Base-by-base conservation (phyloP, 1,140 invertebrate species). In the Macrobrachium nipponense region DNA sequence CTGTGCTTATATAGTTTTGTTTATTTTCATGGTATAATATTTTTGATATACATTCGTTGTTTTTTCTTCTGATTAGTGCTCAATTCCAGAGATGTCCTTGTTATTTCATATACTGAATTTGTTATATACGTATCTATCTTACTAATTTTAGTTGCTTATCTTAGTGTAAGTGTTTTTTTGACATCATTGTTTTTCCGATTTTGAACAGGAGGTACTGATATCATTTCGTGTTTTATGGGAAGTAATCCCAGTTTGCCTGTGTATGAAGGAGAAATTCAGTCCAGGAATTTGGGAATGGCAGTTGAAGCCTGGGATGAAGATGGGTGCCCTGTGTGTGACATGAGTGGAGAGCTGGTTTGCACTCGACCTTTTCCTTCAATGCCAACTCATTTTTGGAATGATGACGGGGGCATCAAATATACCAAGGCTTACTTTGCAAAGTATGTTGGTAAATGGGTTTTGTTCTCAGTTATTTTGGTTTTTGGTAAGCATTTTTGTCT, bases 161-260 rank as follows among this genome's bases (percentile, higher is more conserved):
- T 10, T 51, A 0, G 0, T 51, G 12, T 51, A 5, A 20, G 6
- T 58, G 51, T 18, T 10, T 60, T 73, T 82, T 18, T 17, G 20
- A 73, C 15, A 86, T 75, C 60, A 73, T 62, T 73, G 70, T 4
- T n/a, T 58, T 66, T 76, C 5, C 61, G 60, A 12, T 36, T 23
- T 87, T 86, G 82, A 51, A 12, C 89, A 92, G 93, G 94, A 86
- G 94, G 93, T 12, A 94, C 93, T 20, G 94, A 94, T 90, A 94
- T 93, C 68, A 92, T 93, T 83, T 93, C 92, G 10, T 93, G 93
- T 90, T 94, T 94, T 90, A 92, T 93, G 90, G 93, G 93, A 58
- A 91, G 92, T 77, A 93, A 93, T 84, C 90, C 91, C 58, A 92
- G 90, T 61, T 82, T 93, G 18, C 93, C 93, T 17, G 93, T 94